A percentile compares a stretch with the other conserved stretches of the same genome.
Conservation (phyloP, 2,888 invertebrate genomes). For the Papilio elwesi region DNA sequence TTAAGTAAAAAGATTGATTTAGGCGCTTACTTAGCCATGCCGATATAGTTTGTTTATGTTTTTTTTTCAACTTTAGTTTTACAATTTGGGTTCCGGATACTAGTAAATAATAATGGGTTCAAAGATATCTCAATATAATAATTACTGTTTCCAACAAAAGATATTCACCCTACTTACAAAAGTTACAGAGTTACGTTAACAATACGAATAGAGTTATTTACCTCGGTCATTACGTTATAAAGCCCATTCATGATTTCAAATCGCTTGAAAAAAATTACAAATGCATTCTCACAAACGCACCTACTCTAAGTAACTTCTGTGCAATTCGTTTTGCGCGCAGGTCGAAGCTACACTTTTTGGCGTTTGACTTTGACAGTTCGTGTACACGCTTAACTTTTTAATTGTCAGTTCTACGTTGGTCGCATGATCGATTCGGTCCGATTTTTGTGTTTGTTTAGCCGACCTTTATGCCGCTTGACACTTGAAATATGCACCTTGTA, state of each 20-base stretch:
- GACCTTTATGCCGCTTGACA: constrained; percentile 54
- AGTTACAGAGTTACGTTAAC: constrained; percentile 57
- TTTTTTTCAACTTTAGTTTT: not conserved
- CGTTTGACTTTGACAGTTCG: constrained; percentile 49
- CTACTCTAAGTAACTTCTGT: constrained; percentile 50
- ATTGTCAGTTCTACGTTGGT: constrained; percentile 42
- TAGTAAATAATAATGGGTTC: not conserved
- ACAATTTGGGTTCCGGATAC: not conserved
- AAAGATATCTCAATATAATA: not conserved
- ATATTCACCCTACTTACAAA: constrained; percentile 56
- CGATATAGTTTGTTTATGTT: not conserved
- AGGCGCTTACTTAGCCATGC: not conserved
- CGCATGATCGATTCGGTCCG: constrained; percentile 75
- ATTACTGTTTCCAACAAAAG: not conserved
- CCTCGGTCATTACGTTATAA: constrained; percentile 73
- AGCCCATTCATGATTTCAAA: constrained; percentile 67
- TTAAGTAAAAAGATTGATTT: not conserved
- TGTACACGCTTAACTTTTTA: constrained; percentile 59
- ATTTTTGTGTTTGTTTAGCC: constrained; percentile 75
- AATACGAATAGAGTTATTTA: constrained; percentile 78
- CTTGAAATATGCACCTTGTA: constrained; percentile 57
- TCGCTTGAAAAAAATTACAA: constrained; percentile 52
- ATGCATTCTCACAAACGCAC: constrained; percentile 65
- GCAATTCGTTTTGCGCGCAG: constrained; percentile 41
- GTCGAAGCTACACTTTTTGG: constrained; percentile 48